These are phyloP conservation scores for Rhadinocentrus ornatus DNA, from an alignment of 2,797 vertebrate species.

Conservation along the genomic window DNA sequence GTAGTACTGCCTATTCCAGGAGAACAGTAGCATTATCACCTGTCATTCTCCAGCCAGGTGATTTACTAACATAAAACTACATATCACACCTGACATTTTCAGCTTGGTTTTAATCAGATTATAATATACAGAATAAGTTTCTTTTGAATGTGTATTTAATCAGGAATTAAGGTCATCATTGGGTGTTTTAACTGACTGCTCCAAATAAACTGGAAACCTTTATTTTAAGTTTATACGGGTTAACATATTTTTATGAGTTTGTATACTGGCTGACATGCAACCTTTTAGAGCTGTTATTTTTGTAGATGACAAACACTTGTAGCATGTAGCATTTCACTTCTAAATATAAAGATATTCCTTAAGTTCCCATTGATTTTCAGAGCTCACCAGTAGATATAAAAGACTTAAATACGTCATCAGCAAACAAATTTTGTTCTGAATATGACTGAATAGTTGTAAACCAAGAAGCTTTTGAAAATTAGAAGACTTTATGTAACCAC, in stretches of 20 bases:
- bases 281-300: neutral
- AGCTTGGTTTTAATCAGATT: no score
- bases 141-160: no score
- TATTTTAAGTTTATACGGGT: no score
- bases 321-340: neutral
- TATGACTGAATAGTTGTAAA: neutral
- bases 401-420: neutral
- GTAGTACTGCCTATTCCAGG: no score
- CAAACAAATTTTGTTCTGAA: neutral
- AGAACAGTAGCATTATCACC: no score
- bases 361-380: neutral
- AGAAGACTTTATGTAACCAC: neutral
- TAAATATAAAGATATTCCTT: neutral
- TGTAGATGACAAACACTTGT: neutral
- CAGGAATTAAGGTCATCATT: no score
- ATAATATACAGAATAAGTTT: no score
- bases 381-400: neutral
- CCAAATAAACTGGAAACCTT: no score
- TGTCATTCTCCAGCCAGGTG: no score
- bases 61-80: no score
- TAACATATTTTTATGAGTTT: neutral
- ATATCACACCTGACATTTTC: no score
- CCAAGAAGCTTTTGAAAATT: neutral
- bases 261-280: neutral
- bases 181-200: no score